These are phyloP conservation scores for Thaumetopoea pityocampa DNA, from an alignment of 1,140 invertebrate genomes.

Conservation along the genomic window DNA sequence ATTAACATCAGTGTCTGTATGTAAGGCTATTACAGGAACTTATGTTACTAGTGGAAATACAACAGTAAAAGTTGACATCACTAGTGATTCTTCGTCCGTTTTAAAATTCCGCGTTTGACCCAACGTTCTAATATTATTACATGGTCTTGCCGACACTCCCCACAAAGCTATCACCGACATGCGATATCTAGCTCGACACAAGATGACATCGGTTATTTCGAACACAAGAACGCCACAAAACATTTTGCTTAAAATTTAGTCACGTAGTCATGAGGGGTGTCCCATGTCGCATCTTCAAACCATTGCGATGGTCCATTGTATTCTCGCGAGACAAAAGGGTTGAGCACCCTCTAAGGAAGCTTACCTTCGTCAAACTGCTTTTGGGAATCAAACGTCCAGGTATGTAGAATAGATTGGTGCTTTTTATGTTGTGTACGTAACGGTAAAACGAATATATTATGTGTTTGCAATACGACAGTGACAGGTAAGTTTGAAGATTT, in stretches of 20 bases:
- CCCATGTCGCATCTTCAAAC: slow-evolving; percentile 64
- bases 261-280: slow-evolving; percentile 61
- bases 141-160: not conserved
- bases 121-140: too few species aligned
- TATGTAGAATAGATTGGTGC: slow-evolving; percentile 55
- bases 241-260: slow-evolving; percentile 70
- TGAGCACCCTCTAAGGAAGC: slow-evolving; percentile 48
- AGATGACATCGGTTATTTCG: slow-evolving; percentile 66
- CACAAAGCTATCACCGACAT: slow-evolving; percentile 6
- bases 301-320: slow-evolving; percentile 70
- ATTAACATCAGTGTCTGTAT: too few species aligned
- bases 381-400: slow-evolving; percentile 58
- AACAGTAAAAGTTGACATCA: too few species aligned
- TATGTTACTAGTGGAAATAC: too few species aligned
- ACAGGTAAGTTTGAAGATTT: too few species aligned
- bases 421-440: slow-evolving; percentile 37
- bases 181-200: slow-evolving; percentile 14
- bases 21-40: too few species aligned
- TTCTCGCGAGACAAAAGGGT: slow-evolving; percentile 66
- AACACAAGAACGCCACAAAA: slow-evolving; percentile 53
- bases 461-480: slow-evolving; percentile 2
- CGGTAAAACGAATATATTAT: slow-evolving; percentile 1
- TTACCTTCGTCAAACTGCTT: slow-evolving; percentile 68
- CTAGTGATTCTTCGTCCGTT: too few species aligned
- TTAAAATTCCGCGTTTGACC: too few species aligned